Conservation (phyloP, 2,113 vertebrate species). For the Pangasianodon gigas region DNA sequence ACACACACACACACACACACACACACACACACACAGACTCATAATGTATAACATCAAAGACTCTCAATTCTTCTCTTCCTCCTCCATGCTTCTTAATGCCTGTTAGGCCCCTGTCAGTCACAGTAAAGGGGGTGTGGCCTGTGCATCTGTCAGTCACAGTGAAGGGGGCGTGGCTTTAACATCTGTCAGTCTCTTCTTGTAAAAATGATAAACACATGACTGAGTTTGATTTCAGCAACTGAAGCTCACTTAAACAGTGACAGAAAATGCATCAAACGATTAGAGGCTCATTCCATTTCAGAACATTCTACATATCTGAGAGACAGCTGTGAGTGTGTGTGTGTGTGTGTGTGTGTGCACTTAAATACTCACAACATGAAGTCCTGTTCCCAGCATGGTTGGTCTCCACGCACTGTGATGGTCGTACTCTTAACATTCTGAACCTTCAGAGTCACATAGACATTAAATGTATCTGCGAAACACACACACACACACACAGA, state of each 20-base stretch:
- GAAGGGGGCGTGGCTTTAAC: background rate
- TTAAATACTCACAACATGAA: constrained; percentile 95
- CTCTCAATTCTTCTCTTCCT: background rate
- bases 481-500: constrained; percentile 46
- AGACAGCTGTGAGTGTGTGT: background rate
- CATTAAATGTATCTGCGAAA: constrained; percentile 90
- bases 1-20: background rate
- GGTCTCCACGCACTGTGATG: constrained; percentile 85
- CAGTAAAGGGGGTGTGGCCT: background rate
- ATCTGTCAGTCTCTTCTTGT: background rate
- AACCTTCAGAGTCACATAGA: constrained; percentile 92
- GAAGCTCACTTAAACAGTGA: background rate
- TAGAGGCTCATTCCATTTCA: background rate
- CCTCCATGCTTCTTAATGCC: background rate
- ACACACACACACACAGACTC: background rate
- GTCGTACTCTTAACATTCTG: constrained; percentile 98
- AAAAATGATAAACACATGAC: background rate
- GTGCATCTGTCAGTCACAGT: background rate
- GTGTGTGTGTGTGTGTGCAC: background rate
- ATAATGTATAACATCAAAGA: background rate
- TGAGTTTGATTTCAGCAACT: background rate
- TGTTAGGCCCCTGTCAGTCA: background rate
- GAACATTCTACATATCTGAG: background rate
- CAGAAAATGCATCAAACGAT: background rate
- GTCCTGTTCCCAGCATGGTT: constrained; percentile 94